Percentiles rank a stretch among this genome's conserved stretches.
These are phyloP conservation scores for Pogonognathellus flavescens DNA, from an alignment of 1,140 invertebrate species.

Conservation along the genomic window DNA sequence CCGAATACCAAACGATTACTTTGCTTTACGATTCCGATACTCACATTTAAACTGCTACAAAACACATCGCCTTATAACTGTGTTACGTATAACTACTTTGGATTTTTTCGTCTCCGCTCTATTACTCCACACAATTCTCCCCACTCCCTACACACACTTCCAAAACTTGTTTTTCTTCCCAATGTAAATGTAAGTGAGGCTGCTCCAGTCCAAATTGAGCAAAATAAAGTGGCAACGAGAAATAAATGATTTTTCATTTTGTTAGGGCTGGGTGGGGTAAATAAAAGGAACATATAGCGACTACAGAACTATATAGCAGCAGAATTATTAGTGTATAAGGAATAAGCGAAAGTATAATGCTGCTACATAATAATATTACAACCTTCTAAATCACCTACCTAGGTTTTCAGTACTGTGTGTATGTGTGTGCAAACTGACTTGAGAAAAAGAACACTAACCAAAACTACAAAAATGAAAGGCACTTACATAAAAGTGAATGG, in stretches of 20 bases:
- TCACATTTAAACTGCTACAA: not conserved
- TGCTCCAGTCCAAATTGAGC: slow-evolving; percentile 6
- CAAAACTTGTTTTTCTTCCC: no score
- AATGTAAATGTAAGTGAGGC: no score
- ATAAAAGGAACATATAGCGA: not conserved
- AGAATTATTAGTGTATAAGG: no score
- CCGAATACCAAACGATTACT: not conserved
- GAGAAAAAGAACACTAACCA: slow-evolving; percentile 36
- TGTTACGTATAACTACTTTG: not conserved
- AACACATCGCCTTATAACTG: not conserved
- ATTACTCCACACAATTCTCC: not conserved
- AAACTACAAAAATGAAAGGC: slow-evolving; percentile 49
- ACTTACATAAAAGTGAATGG: slow-evolving; percentile 47
- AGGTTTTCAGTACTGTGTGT: not conserved
- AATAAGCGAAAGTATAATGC: no score
- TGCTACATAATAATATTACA: no score
- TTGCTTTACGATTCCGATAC: not conserved
- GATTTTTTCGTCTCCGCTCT: not conserved
- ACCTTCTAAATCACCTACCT: not conserved
- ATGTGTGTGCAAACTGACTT: not conserved
- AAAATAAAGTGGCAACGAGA: slow-evolving; percentile 34
- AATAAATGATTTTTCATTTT: slow-evolving; percentile 51
- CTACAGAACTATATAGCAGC: no score
- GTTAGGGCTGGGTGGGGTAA: slow-evolving; percentile 20
- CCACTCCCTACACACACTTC: not conserved